Percentiles rank a stretch among this genome's conserved stretches.
Evolutionary conservation across 2,888 invertebrate species (phyloP).

Genomic region (Sminthurides aquaticus): DNA sequence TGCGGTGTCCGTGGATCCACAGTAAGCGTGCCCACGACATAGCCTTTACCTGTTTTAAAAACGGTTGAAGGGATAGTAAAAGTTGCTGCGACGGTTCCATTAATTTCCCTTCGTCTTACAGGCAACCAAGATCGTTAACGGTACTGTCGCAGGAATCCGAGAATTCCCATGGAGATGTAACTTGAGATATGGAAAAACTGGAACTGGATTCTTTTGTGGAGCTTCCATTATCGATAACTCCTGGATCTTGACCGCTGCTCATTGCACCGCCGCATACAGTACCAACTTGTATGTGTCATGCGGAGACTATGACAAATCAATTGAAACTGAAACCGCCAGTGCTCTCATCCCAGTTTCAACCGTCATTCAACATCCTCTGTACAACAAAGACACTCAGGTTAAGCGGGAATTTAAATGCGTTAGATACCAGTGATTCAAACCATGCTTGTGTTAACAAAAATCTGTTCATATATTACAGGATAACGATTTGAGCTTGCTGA

Average conservation of each 20-base stretch:
- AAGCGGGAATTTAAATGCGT: neutral
- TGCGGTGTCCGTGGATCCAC: neutral
- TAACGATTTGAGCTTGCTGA: constrained; percentile 33
- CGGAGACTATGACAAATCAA: constrained; percentile 30
- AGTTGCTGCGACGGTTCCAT: too few relatives aligned
- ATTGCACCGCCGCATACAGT: constrained; percentile 25
- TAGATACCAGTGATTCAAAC: too few relatives aligned
- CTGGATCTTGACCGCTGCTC: constrained; percentile 37
- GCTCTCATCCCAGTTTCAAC: constrained; percentile 23
- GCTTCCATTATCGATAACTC: constrained; percentile 25
- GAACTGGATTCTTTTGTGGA: constrained; percentile 28
- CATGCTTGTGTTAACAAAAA: too few relatives aligned
- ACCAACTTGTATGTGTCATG: constrained; percentile 14
- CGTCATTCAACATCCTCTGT: constrained; percentile 29
- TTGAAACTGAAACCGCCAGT: constrained; percentile 16
- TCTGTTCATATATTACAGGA: constrained; percentile 13
- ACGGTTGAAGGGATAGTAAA: neutral
- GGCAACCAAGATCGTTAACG: constrained; percentile 34
- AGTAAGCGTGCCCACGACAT: too few relatives aligned
- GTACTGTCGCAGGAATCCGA: constrained; percentile 18
- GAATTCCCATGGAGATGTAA: constrained; percentile 36
- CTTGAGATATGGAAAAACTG: constrained; percentile 16
- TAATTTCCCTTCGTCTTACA: constrained; percentile 3
- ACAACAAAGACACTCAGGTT: constrained; percentile 28
- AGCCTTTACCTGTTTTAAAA: too few relatives aligned